phyloP scores from a whole-genome alignment of 2,888 invertebrate genomes.

The Nemapogon koenigi region DNA sequence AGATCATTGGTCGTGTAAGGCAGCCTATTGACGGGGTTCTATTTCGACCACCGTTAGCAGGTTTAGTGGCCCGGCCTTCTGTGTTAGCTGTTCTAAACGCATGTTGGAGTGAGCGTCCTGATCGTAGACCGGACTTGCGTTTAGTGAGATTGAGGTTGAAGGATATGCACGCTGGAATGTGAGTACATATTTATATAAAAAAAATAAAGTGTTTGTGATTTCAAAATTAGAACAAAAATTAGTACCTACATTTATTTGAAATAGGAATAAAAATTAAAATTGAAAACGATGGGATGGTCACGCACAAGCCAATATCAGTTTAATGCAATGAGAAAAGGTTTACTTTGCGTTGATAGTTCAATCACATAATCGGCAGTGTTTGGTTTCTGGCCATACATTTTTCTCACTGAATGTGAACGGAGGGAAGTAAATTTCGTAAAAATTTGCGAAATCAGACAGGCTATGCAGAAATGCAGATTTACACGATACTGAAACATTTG shows the following conservation, averaged over 20 bases:
- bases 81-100: conserved; percentile 74
- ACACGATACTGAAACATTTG: too few species aligned
- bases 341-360: too few species aligned
- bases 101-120: conserved; percentile 85
- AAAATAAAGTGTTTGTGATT: too few species aligned
- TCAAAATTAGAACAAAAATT: not conserved
- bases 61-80: conserved; percentile 75
- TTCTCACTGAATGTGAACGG: too few species aligned
- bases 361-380: too few species aligned
- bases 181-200: too few species aligned
- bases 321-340: too few species aligned
- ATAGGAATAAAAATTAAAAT: not conserved
- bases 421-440: too few species aligned
- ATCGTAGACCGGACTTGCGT: conserved; percentile 78
- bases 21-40: conserved; percentile 57
- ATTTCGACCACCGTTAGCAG: conserved; percentile 72
- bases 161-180: conserved; percentile 79
- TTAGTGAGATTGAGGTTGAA: conserved; percentile 78
- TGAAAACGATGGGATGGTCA: too few species aligned
- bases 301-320: too few species aligned
- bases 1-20: conserved; percentile 66
- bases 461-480: too few species aligned
- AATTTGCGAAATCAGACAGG: not conserved
- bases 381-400: too few species aligned
- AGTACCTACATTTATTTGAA: not conserved